Conservation (phyloP, 2,888 invertebrate species). For the Beris morrisii region DNA sequence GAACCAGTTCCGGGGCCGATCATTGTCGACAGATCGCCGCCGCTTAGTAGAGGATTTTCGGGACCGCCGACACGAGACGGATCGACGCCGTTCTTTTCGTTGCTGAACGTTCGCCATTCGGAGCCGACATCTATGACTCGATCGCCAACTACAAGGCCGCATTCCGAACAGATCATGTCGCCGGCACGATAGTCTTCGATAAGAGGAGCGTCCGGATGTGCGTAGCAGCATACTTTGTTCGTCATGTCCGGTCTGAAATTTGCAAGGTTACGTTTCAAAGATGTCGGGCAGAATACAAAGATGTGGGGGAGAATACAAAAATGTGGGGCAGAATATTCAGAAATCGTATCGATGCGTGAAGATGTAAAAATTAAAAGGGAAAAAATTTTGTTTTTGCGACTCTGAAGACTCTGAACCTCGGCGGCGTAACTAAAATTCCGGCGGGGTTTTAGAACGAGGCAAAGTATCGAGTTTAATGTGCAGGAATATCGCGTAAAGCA, state of each 20-base stretch:
- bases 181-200: slow-evolving; percentile 99
- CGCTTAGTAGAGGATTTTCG: slow-evolving; percentile 94
- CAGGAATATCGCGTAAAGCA: no score
- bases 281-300: no score
- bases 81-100: slow-evolving; percentile 95
- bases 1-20: slow-evolving; percentile 78
- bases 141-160: slow-evolving; percentile 99
- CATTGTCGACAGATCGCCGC: slow-evolving; percentile 95
- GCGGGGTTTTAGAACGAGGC: no score
- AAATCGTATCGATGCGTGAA: no score
- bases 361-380: no score
- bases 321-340: no score
- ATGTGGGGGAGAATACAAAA: no score
- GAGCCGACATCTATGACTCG: slow-evolving; percentile 99
- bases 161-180: slow-evolving; percentile 98
- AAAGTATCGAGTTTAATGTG: no score
- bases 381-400: no score
- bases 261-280: no score
- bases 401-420: no score
- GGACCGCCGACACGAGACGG: slow-evolving; percentile 99
- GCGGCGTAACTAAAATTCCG: no score
- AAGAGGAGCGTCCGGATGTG: slow-evolving; percentile 93
- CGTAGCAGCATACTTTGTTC: slow-evolving; percentile 85
- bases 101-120: slow-evolving; percentile 99
- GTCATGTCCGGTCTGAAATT: slow-evolving; percentile 62